Base-by-base conservation (phyloP, 2,113 vertebrate species). In the Heterochromis multidens region DNA sequence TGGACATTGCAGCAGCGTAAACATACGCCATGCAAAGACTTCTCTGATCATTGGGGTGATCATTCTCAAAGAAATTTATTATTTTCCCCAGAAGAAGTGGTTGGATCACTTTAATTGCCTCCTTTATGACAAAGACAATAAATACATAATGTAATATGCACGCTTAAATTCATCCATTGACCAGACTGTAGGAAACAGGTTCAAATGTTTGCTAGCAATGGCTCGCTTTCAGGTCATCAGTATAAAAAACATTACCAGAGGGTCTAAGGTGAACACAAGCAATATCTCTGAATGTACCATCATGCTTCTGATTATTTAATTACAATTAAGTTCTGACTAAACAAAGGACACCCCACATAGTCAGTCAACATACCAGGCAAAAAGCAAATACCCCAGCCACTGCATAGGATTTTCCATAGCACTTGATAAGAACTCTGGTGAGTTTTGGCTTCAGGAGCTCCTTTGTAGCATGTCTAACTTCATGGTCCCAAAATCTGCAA, bases 61-160 rank as follows among this genome's bases (percentile, higher is more conserved):
- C 85, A 1, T 84, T 92, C 94, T 99, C 97, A 96, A 99, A 99
- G 92, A 92, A 98, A 84, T 2, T 43, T 84, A 99, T 97, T 21
- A 99, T 93, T 84, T 97, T 96, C 16, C 97, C 97, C 91, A 99
- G 91, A 87, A 99, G 94, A 81, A 99, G 80, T 6, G 98, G 97
- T 67, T 99, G 97, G 82, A 97, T 1, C 82, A 97, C 92, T 95
- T 96, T 98, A 62, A 96, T 93, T 6, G 86, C 76, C 94, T 99
- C 97, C 98, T 99, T 37, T 7, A 40, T 1, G 3, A 72, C 13
- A 61, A 40, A 76, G 89, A 59, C 16, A 27, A n/a, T 4, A 49
- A 17, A 21, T 3, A 5, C 2, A 17, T 7, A 33, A 46, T 27
- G 4, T 19, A 54, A 31, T 4, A 54, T 57, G 27, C 59, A 62